Percentiles rank a stretch among this genome's conserved stretches.
Conservation (phyloP, 2,888 invertebrate species). For the Diarsia rubi region DNA sequence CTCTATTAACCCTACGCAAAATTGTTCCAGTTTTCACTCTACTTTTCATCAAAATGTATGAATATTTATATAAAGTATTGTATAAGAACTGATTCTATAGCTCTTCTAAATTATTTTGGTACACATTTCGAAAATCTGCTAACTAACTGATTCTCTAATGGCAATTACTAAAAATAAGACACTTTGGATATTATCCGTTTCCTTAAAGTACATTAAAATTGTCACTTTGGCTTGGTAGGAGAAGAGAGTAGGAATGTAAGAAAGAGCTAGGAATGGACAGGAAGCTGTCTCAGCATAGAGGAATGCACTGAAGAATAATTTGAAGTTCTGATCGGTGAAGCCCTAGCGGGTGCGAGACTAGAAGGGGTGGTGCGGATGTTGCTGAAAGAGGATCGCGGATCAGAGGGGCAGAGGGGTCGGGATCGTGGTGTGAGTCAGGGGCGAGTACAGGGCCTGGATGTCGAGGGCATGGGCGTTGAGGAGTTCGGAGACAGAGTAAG, state of each 20-base stretch:
- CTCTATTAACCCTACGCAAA: constrained; percentile 86
- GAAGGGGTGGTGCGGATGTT: constrained; percentile 88
- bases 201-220: constrained; percentile 80
- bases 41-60: constrained; percentile 77
- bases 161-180: constrained; percentile 90
- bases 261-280: constrained; percentile 82
- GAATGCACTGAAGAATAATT: constrained; percentile 70
- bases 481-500: constrained; percentile 89
- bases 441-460: constrained; percentile 92
- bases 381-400: constrained; percentile 89
- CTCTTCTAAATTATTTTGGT: constrained; percentile 84
- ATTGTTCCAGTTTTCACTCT: constrained; percentile 84
- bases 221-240: constrained; percentile 76
- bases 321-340: constrained; percentile 50
- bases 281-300: constrained; percentile 72
- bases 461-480: constrained; percentile 94
- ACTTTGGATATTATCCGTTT: constrained; percentile 88
- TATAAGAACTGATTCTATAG: constrained; percentile 82
- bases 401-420: constrained; percentile 88
- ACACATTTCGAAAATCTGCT: constrained; percentile 88
- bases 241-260: constrained; percentile 84
- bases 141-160: constrained; percentile 88
- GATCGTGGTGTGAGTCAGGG: constrained; percentile 93
- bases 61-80: constrained; percentile 76
- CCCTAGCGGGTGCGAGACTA: constrained; percentile 67